Evolutionary conservation across 2,113 vertebrate genomes (phyloP).

Genomic region (Phrynosoma platyrhinos): DNA sequence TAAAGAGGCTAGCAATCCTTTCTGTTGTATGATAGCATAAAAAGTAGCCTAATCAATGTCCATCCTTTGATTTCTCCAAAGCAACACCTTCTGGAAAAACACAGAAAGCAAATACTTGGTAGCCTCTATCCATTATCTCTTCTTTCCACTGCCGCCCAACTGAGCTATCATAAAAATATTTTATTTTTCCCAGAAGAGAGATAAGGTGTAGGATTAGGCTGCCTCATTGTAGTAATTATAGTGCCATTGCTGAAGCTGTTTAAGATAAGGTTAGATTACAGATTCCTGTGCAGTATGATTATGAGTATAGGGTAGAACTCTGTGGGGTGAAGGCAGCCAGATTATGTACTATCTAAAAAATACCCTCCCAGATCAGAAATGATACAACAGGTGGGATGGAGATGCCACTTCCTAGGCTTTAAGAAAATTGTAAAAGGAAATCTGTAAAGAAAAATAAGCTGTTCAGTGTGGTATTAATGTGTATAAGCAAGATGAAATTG

Average conservation of each 20-base stretch:
- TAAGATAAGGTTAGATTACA: slow-evolving; percentile 17
- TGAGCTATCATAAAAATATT: neutral
- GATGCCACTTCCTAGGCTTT: neutral
- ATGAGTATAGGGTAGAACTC: neutral
- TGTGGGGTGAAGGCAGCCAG: neutral
- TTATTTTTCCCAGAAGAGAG: neutral
- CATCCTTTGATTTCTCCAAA: neutral
- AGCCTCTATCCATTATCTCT: neutral
- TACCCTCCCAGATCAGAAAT: neutral
- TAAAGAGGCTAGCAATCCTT: neutral
- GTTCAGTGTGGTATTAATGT: no score
- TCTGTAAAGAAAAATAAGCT: neutral
- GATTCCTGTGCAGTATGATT: neutral
- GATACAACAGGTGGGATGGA: neutral
- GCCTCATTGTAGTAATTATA: neutral
- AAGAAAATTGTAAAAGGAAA: neutral
- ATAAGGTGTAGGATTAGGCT: neutral
- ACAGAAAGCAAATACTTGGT: neutral
- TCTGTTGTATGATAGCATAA: neutral
- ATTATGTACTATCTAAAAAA: slow-evolving; percentile 15
- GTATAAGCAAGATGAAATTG: neutral
- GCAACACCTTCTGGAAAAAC: neutral
- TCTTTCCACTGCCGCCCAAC: neutral
- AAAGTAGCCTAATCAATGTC: neutral
- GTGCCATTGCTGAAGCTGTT: neutral